These are phyloP conservation scores for Bombyx huttoni DNA, from an alignment of 2,888 invertebrate genomes.

Conservation along the genomic window DNA sequence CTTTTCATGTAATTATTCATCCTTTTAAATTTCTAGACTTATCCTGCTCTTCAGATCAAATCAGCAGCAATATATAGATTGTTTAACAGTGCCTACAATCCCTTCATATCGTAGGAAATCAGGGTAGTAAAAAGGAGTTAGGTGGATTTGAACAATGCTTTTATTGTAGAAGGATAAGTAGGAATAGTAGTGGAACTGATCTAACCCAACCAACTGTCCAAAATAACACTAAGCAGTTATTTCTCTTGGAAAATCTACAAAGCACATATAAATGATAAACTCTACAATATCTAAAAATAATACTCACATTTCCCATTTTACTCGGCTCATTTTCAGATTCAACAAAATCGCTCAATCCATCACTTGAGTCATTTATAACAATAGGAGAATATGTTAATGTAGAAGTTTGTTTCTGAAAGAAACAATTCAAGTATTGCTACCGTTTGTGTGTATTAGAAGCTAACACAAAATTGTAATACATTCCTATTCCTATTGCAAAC, in stretches of 20 bases:
- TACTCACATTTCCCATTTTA: slow-evolving; percentile 42
- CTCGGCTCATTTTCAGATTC: slow-evolving; percentile 16
- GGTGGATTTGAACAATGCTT: too few relatives aligned
- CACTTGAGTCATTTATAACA: slow-evolving; percentile 34
- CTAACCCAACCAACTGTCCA: too few relatives aligned
- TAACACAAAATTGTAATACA: neutral
- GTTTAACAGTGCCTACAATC: too few relatives aligned
- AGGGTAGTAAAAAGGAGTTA: too few relatives aligned
- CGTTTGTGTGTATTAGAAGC: neutral
- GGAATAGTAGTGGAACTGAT: too few relatives aligned
- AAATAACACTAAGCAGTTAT: too few relatives aligned
- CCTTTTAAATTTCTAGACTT: too few relatives aligned
- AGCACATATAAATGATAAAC: neutral
- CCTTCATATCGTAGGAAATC: too few relatives aligned
- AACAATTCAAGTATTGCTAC: neutral
- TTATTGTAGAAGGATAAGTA: too few relatives aligned
- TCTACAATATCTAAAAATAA: neutral
- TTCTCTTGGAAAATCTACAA: neutral
- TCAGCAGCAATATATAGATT: too few relatives aligned
- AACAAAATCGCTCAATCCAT: slow-evolving; percentile 10
- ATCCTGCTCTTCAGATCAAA: too few relatives aligned
- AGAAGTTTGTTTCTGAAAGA: neutral
- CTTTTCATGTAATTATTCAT: too few relatives aligned
- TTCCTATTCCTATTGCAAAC: neutral
- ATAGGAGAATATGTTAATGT: slow-evolving; percentile 34